Conservation (phyloP, 2,113 vertebrate genomes). For the Psittacula cyanocephala region DNA sequence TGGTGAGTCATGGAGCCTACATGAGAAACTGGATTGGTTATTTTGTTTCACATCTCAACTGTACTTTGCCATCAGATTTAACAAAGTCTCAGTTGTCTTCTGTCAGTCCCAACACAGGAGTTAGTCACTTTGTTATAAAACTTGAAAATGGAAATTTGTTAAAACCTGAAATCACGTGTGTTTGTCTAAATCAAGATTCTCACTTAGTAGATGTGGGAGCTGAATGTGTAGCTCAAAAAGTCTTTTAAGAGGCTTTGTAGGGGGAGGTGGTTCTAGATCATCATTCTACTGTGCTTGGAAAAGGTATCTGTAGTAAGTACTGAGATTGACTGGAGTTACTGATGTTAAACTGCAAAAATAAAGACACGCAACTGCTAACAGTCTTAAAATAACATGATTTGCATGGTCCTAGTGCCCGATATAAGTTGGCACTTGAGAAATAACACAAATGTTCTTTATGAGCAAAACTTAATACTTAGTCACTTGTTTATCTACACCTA, state of each 20-base stretch:
- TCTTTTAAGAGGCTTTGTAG: not conserved
- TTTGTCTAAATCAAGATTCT: slow-evolving; percentile 87
- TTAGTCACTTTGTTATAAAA: slow-evolving; percentile 86
- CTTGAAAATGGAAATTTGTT: slow-evolving; percentile 58
- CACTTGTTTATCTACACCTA: not conserved
- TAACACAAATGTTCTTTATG: not conserved
- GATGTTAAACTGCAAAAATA: not conserved
- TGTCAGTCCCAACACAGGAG: slow-evolving; percentile 90
- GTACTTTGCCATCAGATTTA: slow-evolving; percentile 75
- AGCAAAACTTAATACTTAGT: not conserved
- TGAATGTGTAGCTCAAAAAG: slow-evolving; percentile 41
- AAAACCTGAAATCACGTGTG: slow-evolving; percentile 72
- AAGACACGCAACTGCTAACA: not conserved
- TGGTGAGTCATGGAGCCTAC: slow-evolving; percentile 93
- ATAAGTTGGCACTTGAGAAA: not conserved
- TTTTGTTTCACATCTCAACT: slow-evolving; percentile 84
- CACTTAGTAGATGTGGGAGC: slow-evolving; percentile 75
- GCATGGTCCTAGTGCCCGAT: not conserved
- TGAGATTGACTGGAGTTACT: not conserved
- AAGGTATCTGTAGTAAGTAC: not conserved
- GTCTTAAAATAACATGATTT: not conserved
- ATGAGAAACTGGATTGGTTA: slow-evolving; percentile 86
- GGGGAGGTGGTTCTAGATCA: not conserved
- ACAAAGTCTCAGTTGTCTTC: slow-evolving; percentile 80
- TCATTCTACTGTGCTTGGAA: not conserved